These are phyloP conservation scores for Zele albiditarsus DNA, from an alignment of 2,888 invertebrate genomes.

Conservation along the genomic window DNA sequence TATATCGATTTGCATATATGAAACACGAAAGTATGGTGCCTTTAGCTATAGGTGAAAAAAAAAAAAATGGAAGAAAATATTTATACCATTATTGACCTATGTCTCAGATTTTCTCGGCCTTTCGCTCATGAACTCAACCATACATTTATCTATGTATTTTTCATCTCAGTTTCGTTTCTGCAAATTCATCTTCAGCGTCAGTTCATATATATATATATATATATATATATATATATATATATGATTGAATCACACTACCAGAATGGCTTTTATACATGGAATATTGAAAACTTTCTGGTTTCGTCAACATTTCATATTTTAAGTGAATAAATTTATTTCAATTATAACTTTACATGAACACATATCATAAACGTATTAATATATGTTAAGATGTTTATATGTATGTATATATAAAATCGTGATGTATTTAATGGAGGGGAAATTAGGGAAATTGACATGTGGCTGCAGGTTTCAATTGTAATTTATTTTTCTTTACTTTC, in stretches of 20 bases:
- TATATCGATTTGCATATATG: constrained; percentile 36
- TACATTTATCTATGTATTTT: neutral
- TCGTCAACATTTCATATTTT: neutral
- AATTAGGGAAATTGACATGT: constrained; percentile 1
- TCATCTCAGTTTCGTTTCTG: neutral
- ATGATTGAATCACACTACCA: neutral
- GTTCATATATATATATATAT: neutral
- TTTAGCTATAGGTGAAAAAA: constrained; percentile 16
- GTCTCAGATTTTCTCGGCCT: neutral
- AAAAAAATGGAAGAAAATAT: neutral
- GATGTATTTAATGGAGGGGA: constrained; percentile 11
- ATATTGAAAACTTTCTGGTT: neutral
- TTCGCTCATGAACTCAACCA: neutral
- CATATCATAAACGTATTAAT: neutral
- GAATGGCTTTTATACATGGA: neutral
- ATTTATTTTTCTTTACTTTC: neutral
- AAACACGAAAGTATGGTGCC: constrained; percentile 10
- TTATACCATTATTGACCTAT: neutral
- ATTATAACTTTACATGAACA: neutral
- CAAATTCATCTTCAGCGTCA: neutral
- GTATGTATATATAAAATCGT: neutral
- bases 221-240: neutral
- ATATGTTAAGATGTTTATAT: neutral
- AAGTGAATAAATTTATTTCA: neutral
- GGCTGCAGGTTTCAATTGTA: neutral